Percentiles rank a stretch among this genome's conserved stretches.
These are phyloP conservation scores for Macroramphosus scolopax DNA, from an alignment of 2,797 vertebrate genomes.

Conservation along the genomic window DNA sequence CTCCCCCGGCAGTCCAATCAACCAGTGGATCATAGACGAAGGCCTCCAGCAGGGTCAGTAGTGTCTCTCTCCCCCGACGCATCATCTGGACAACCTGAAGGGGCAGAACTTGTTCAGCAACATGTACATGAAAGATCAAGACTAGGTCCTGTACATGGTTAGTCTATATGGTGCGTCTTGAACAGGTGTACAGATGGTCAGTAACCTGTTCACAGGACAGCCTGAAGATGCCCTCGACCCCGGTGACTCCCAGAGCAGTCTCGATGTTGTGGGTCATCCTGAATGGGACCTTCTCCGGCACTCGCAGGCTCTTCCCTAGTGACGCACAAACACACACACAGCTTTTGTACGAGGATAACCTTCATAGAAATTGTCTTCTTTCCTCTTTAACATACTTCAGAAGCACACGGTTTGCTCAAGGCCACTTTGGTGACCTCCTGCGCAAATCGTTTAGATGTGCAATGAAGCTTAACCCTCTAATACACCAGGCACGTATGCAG, in stretches of 20 bases:
- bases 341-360: too few relatives aligned
- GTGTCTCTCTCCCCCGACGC: slow-evolving; percentile 93
- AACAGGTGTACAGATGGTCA: too few relatives aligned
- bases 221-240: slow-evolving; percentile 96
- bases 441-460: too few relatives aligned
- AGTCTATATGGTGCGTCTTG: too few relatives aligned
- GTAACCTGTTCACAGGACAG: slow-evolving; percentile 97
- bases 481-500: too few relatives aligned
- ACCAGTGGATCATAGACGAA: slow-evolving; percentile 98
- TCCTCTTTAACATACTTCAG: too few relatives aligned
- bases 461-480: too few relatives aligned
- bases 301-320: slow-evolving; percentile 95
- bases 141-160: not conserved
- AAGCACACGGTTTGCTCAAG: too few relatives aligned
- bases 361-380: too few relatives aligned
- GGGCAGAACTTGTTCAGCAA: not conserved
- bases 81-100: slow-evolving; percentile 94
- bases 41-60: slow-evolving; percentile 93
- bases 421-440: too few relatives aligned
- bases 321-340: not conserved
- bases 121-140: not conserved
- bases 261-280: slow-evolving; percentile 99
- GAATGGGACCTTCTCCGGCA: slow-evolving; percentile 98
- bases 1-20: slow-evolving; percentile 97
- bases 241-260: slow-evolving; percentile 93